A percentile compares a stretch with the other conserved stretches of the same genome.
Evolutionary conservation across 2,797 vertebrate species (phyloP).

Genomic region (Petrocephalus schoutedeni): DNA sequence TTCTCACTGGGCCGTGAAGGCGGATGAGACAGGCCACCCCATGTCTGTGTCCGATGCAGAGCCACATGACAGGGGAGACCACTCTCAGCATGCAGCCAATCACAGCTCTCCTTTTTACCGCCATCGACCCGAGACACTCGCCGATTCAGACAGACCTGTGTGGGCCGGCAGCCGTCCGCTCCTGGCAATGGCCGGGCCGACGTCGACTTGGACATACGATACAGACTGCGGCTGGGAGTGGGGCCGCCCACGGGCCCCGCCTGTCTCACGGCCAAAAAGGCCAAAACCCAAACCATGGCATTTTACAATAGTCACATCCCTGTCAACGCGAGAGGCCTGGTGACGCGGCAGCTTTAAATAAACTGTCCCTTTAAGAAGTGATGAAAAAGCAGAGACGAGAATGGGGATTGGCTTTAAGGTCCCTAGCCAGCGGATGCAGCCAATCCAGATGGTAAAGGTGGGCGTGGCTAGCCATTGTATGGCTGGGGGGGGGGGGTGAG

Average conservation of each 20-base stretch:
- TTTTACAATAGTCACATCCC: not conserved
- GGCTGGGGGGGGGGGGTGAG: not conserved
- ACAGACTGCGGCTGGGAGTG: not conserved
- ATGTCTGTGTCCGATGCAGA: not conserved
- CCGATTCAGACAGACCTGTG: not conserved
- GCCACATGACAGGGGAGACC: no score
- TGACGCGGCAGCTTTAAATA: not conserved
- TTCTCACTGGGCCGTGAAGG: no score
- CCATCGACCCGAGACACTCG: not conserved
- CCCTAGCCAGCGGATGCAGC: conserved; percentile 29
- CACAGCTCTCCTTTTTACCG: not conserved
- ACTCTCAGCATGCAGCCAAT: not conserved
- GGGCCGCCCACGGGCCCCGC: not conserved
- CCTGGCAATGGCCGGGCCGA: not conserved
- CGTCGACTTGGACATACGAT: not conserved
- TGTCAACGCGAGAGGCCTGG: not conserved
- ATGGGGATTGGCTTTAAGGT: conserved; percentile 26
- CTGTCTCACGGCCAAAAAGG: not conserved
- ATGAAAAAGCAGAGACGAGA: conserved; percentile 22
- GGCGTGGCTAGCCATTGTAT: not conserved
- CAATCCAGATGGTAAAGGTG: conserved; percentile 37
- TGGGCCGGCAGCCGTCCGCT: not conserved
- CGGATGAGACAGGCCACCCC: not conserved
- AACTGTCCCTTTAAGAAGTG: not conserved
- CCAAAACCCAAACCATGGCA: not conserved